Base-by-base conservation (phyloP, 2,888 invertebrate species). In the Listrodromus nycthemerus region DNA sequence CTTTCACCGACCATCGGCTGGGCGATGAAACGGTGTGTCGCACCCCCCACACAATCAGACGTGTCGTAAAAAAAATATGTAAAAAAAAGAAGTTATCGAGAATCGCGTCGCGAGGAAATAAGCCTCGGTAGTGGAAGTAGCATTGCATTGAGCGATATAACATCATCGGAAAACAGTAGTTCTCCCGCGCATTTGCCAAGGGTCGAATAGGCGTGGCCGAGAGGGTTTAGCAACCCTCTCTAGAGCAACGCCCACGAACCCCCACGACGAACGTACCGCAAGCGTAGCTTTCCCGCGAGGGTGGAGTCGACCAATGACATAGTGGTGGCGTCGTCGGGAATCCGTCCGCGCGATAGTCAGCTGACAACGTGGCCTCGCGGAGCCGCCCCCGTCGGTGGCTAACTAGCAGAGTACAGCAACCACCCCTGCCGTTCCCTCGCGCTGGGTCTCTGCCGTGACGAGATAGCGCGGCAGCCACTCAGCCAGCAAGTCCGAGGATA, bases 221-320 rank as follows among this genome's bases (percentile, higher is more conserved):
- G 45, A 84, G 86, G 86, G 16, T 45, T 87, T 87, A 65, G 84
- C 80, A 81, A 87, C 83, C 87, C 86, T 83, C 86, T 73, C 33
- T 45, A 66, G 78, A 79, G 81, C 73, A 65, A 85, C 90, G 90
- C 90, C 90, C 80, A 89, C 85, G 0, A 78, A 86, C 85, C 87
- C 87, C 87, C 85, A 65, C 71, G 77, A 61, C 66, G 82, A 78
- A 13, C 63, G 30, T 75, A 86, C 77, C 85, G 82, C 79, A 41
- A 81, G 73, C 78, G 70, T 82, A 61, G 69, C 41, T 66, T 74
- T 21, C 67, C 66, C 70, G 74, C 78, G 88, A 87, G 91, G 92
- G 91, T 89, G 91, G 90, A 91, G 90, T 89, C 91, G 87, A 87
- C 92, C 92, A 92, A 92, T 92, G 91, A 91, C 91, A 90, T 89